phyloP scores from a whole-genome alignment of 2,797 vertebrate genomes.

The Phoebastria nigripes region DNA sequence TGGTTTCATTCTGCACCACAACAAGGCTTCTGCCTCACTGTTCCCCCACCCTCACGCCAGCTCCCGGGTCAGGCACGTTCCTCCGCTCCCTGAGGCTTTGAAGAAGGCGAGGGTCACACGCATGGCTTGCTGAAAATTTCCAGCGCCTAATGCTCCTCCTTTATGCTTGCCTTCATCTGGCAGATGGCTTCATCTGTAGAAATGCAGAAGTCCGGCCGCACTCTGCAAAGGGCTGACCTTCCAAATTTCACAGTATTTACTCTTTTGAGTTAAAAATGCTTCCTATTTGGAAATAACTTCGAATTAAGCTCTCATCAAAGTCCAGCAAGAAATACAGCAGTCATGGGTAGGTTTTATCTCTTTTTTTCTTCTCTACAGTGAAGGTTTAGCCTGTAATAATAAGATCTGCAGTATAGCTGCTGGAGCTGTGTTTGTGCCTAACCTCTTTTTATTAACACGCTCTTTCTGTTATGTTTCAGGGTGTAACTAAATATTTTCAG shows the following conservation, averaged over 20 bases:
- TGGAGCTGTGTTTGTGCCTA: not conserved
- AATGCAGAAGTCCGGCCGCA: not conserved
- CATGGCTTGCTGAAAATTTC: not conserved
- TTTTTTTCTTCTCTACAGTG: not conserved
- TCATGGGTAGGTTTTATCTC: not conserved
- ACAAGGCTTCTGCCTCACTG: not conserved
- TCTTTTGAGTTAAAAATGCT: not conserved
- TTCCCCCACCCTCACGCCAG: not conserved
- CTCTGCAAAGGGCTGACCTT: not conserved
- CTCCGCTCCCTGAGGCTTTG: not conserved
- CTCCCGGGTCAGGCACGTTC: rapidly evolving
- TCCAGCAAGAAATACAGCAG: not conserved
- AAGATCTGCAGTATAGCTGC: not conserved
- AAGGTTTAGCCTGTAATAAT: not conserved
- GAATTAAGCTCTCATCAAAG: not conserved
- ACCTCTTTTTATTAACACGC: not conserved
- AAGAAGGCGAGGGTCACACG: not conserved
- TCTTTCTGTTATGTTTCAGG: not conserved
- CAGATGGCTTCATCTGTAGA: not conserved
- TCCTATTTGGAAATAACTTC: not conserved
- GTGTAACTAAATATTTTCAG: not conserved
- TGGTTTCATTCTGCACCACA: not conserved
- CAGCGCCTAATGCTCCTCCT: not conserved
- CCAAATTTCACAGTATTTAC: not conserved
- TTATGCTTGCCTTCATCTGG: not conserved